These are phyloP conservation scores for Esperia sulphurella DNA, from an alignment of 2,888 invertebrate genomes.

Conservation along the genomic window DNA sequence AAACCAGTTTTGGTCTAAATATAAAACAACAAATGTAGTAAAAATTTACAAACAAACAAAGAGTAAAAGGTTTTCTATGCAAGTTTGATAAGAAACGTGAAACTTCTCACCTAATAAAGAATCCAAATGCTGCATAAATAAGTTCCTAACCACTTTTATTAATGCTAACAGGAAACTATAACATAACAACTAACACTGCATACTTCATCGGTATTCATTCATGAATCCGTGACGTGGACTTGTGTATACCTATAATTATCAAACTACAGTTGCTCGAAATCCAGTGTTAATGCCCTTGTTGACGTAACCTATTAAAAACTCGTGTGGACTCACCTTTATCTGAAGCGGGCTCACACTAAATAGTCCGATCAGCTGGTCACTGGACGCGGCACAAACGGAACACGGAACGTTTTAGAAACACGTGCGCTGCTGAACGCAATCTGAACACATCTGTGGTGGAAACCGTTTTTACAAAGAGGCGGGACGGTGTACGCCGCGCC, in stretches of 20 bases:
- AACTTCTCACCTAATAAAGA: too few species aligned
- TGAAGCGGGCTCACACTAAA: not conserved
- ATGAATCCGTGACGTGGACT: conserved; percentile 6
- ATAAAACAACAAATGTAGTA: too few species aligned
- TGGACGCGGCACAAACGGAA: conserved; percentile 5
- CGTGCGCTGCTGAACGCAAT: conserved; percentile 17
- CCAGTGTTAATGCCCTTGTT: not conserved
- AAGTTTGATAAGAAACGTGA: too few species aligned
- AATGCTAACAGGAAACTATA: not conserved
- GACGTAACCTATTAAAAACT: conserved; percentile 1
- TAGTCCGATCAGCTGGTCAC: conserved; percentile 17
- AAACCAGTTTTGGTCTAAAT: too few species aligned
- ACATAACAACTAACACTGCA: not conserved
- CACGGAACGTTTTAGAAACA: conserved; percentile 1
- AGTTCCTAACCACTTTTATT: not conserved
- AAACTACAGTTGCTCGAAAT: not conserved
- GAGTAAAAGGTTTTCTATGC: too few species aligned
- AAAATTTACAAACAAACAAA: too few species aligned
- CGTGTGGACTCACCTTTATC: conserved; percentile 6
- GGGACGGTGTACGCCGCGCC: conserved; percentile 59
- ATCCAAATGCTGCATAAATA: too few species aligned
- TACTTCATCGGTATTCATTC: conserved; percentile 2
- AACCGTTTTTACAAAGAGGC: conserved; percentile 27
- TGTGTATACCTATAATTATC: not conserved
- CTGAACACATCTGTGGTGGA: conserved; percentile 39